A percentile compares a stretch with the other conserved stretches of the same genome.
phyloP scores from a whole-genome alignment of 2,797 vertebrate genomes.

The Enteromius treurensis region DNA sequence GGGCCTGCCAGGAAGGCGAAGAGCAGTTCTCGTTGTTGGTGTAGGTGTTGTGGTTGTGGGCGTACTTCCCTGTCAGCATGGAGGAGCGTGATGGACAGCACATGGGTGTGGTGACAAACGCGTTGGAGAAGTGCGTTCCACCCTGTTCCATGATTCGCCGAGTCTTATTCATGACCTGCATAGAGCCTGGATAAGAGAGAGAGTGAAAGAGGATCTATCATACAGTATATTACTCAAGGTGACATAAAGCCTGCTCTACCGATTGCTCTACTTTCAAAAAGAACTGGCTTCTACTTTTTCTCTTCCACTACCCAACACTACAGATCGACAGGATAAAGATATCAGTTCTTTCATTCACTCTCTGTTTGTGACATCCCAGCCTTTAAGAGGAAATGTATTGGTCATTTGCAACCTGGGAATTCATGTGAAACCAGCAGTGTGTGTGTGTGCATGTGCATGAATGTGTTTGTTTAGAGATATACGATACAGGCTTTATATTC shows the following conservation, averaged over 20 bases:
- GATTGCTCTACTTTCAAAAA: conserved; percentile 29
- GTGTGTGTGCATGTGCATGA: neutral
- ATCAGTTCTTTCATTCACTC: conserved; percentile 26
- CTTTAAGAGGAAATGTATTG: conserved; percentile 20
- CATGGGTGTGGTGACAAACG: conserved; percentile 89
- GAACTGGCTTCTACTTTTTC: neutral
- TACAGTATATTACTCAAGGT: neutral
- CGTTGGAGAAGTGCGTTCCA: conserved; percentile 86
- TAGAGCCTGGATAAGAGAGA: conserved; percentile 56
- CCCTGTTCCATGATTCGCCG: conserved; percentile 70
- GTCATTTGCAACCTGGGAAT: neutral
- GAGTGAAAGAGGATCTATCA: conserved; percentile 23
- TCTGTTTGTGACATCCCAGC: conserved; percentile 28
- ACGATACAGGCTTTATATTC: conserved; percentile 18
- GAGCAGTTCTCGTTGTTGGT: conserved; percentile 99
- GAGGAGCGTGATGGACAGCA: conserved; percentile 85
- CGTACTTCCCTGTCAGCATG: conserved; percentile 90
- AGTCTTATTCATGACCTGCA: conserved; percentile 69
- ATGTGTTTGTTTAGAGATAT: conserved; percentile 33
- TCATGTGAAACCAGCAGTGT: conserved; percentile 22
- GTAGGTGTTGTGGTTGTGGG: conserved; percentile 98
- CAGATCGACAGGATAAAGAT: conserved; percentile 9
- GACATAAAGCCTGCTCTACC: conserved; percentile 41
- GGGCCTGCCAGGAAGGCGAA: conserved; percentile 93
- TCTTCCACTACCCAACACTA: conserved; percentile 5